These are phyloP conservation scores for Creontiades dilutus DNA, from an alignment of 2,888 invertebrate genomes.

Conservation along the genomic window DNA sequence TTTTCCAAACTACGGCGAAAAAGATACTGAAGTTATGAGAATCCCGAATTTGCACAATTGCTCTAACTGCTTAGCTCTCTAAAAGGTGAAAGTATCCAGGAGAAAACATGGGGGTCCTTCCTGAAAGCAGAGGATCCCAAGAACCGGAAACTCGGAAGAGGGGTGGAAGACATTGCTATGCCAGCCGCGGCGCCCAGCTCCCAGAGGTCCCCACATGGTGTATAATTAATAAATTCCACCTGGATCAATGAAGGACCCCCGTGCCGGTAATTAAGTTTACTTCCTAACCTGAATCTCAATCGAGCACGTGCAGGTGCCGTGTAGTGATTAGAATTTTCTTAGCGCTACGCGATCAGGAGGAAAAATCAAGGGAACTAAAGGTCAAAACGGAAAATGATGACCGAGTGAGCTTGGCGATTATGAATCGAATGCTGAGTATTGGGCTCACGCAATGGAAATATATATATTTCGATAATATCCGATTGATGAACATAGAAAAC, in stretches of 20 bases:
- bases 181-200: conserved; percentile 36
- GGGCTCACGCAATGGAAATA: too few relatives aligned
- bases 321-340: conserved; percentile 60
- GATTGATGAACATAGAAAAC: too few relatives aligned
- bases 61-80: too few relatives aligned
- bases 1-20: too few relatives aligned
- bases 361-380: background rate
- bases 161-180: conserved; percentile 66
- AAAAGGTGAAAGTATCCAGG: background rate
- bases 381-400: background rate
- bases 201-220: conserved; percentile 62
- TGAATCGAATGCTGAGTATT: too few relatives aligned
- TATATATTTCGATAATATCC: too few relatives aligned
- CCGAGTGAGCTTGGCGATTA: background rate
- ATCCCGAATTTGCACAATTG: too few relatives aligned
- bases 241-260: conserved; percentile 63
- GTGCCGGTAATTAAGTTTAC: conserved; percentile 67
- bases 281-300: conserved; percentile 53
- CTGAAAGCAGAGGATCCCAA: background rate
- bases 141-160: conserved; percentile 2
- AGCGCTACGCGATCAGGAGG: background rate
- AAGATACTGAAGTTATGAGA: too few relatives aligned
- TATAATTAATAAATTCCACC: conserved; percentile 71
- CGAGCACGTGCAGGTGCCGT: background rate
- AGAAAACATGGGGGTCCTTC: background rate